Conservation (phyloP, 2,113 vertebrate genomes). For the Agelaius phoeniceus region DNA sequence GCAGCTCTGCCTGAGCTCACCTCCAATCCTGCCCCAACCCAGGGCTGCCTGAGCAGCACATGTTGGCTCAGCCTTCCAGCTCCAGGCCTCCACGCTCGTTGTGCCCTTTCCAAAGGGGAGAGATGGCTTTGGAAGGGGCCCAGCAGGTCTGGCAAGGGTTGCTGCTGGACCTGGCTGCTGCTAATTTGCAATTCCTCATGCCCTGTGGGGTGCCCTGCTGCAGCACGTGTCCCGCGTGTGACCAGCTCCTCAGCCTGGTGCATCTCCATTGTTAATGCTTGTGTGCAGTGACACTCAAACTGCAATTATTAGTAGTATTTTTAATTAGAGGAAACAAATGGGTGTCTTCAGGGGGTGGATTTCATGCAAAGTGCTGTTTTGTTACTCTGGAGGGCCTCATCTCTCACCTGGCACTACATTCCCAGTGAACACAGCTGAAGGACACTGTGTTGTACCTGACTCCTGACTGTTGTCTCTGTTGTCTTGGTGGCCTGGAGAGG, state of each 20-base stretch:
- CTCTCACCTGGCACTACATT: neutral
- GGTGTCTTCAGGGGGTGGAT: neutral
- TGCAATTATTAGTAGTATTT: no score
- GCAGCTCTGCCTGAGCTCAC: neutral
- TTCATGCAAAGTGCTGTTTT: neutral
- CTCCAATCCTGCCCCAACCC: neutral
- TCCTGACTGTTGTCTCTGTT: neutral
- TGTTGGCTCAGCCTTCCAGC: neutral
- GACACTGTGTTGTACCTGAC: neutral
- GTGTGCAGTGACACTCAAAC: neutral
- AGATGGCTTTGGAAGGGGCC: constrained; percentile 47
- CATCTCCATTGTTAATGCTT: neutral
- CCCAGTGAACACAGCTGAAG: neutral
- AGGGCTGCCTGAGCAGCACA: fast-evolving
- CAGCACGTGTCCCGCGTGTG: neutral
- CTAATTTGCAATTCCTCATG: constrained; percentile 43
- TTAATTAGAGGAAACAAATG: neutral
- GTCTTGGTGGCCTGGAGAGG: no score
- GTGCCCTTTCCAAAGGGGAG: constrained; percentile 34
- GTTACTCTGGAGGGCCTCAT: neutral
- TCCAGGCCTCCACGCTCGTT: neutral
- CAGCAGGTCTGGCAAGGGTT: constrained; percentile 30
- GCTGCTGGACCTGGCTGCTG: neutral
- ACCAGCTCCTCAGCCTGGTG: neutral
- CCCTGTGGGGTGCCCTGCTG: constrained; percentile 8